Conservation (phyloP, 92 coral and sea anemone species). For the Heteractis magnifica region DNA sequence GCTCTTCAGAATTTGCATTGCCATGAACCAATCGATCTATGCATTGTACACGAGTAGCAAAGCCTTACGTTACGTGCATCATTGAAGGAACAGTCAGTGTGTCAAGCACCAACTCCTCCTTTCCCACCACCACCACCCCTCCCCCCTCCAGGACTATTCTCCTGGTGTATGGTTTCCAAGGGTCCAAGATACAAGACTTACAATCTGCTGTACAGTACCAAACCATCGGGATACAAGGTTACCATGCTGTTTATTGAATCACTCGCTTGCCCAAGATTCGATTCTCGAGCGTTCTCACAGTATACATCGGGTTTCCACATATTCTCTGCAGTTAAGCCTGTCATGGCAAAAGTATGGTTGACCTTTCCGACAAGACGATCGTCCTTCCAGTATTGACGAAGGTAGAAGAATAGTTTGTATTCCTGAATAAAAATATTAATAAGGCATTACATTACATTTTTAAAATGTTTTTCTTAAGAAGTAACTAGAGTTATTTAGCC, state of each 20-base stretch:
- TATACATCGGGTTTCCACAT: constrained; percentile 75
- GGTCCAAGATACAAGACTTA: not conserved
- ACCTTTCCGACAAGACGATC: constrained; percentile 55
- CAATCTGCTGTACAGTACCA: constrained; percentile 52
- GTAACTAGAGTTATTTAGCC: too few species aligned
- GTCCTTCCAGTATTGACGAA: constrained; percentile 46
- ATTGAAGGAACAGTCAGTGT: too few species aligned
- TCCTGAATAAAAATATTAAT: not conserved
- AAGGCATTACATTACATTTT: too few species aligned
- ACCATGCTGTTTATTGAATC: constrained; percentile 52
- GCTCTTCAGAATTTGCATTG: too few species aligned
- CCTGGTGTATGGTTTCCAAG: too few species aligned
- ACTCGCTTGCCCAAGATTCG: constrained; percentile 56
- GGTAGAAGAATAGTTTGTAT: constrained; percentile 12
- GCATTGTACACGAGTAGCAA: too few species aligned
- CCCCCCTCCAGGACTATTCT: too few species aligned
- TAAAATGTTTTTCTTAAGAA: too few species aligned
- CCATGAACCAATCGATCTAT: too few species aligned
- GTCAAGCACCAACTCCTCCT: too few species aligned
- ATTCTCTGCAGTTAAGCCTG: constrained; percentile 42
- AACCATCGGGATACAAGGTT: constrained; percentile 36
- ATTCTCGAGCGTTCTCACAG: constrained; percentile 70
- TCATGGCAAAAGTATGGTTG: constrained; percentile 44
- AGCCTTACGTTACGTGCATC: too few species aligned
- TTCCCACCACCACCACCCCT: too few species aligned